phyloP scores from a whole-genome alignment of 2,888 invertebrate genomes.

The Aleiodes testaceus region DNA sequence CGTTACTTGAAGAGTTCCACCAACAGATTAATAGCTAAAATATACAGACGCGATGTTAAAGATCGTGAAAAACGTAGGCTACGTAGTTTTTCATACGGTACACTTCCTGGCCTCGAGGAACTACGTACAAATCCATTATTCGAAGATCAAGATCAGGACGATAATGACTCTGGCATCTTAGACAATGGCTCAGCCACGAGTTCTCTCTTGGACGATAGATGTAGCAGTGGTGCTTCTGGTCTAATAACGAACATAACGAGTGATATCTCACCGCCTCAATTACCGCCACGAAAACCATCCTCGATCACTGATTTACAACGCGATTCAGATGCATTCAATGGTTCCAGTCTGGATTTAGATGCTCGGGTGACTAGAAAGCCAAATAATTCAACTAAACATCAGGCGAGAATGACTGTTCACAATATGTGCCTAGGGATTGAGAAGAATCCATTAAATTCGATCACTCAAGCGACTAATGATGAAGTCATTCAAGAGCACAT shows the following conservation, averaged over 20 bases:
- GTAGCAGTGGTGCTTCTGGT: conserved; percentile 63
- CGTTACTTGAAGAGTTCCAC: conserved; percentile 81
- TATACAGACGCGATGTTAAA: conserved; percentile 74
- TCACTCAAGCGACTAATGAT: conserved; percentile 50
- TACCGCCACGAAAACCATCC: conserved; percentile 65
- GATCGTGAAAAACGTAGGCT: conserved; percentile 69
- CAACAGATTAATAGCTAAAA: conserved; percentile 80
- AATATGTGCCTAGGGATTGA: conserved; percentile 53
- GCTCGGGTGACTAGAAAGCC: conserved; percentile 7
- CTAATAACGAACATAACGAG: conserved; percentile 44
- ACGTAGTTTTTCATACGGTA: conserved; percentile 84
- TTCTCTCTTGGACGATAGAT: conserved; percentile 75
- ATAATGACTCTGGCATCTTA: conserved; percentile 84
- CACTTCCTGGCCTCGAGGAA: conserved; percentile 82
- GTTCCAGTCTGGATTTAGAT: neutral
- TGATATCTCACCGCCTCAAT: conserved; percentile 60
- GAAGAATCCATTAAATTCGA: conserved; percentile 47
- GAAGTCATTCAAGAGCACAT: conserved; percentile 44
- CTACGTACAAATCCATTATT: conserved; percentile 80
- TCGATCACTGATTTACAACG: conserved; percentile 54
- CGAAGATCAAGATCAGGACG: conserved; percentile 80
- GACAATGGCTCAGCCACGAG: conserved; percentile 83
- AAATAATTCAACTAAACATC: conserved; percentile 24
- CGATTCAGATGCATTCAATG: neutral
- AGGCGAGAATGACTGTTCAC: conserved; percentile 43